These are phyloP conservation scores for Euura lappo DNA, from an alignment of 1,140 invertebrate genomes.

Conservation along the genomic window DNA sequence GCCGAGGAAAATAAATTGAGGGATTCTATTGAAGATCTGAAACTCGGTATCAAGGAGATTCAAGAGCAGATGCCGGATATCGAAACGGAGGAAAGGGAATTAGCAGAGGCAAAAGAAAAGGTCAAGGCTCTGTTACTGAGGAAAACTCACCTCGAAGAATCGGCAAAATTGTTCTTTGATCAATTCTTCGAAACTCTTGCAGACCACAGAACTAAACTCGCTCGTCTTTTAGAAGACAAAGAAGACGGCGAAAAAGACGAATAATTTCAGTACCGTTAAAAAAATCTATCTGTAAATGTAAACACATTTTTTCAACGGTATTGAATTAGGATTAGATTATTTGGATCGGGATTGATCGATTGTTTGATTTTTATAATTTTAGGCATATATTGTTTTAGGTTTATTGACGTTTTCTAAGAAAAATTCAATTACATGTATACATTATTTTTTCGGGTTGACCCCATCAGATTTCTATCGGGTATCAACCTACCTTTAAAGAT, in stretches of 20 bases:
- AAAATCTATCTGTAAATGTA: too few species aligned
- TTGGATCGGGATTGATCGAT: too few species aligned
- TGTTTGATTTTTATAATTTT: background rate
- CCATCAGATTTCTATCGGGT: too few species aligned
- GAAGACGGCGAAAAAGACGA: too few species aligned
- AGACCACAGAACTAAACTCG: conserved; percentile 30
- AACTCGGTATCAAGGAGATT: conserved; percentile 31
- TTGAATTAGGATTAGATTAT: too few species aligned
- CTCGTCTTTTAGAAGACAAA: background rate
- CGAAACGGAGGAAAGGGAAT: conserved; percentile 20
- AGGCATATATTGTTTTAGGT: background rate
- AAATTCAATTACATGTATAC: background rate
- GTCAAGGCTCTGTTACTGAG: conserved; percentile 30
- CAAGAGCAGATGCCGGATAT: conserved; percentile 26
- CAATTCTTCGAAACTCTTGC: conserved; percentile 36
- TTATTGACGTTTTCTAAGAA: background rate
- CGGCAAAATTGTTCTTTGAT: conserved; percentile 37
- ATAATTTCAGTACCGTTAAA: too few species aligned
- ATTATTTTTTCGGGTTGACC: background rate
- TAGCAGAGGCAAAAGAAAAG: conserved; percentile 37
- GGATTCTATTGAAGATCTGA: conserved; percentile 35
- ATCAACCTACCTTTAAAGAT: background rate
- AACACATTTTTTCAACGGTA: too few species aligned
- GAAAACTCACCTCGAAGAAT: conserved; percentile 31
- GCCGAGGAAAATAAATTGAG: conserved; percentile 32